Base-by-base conservation (phyloP, 2,797 vertebrate species). In the Gorsachius magnificus region DNA sequence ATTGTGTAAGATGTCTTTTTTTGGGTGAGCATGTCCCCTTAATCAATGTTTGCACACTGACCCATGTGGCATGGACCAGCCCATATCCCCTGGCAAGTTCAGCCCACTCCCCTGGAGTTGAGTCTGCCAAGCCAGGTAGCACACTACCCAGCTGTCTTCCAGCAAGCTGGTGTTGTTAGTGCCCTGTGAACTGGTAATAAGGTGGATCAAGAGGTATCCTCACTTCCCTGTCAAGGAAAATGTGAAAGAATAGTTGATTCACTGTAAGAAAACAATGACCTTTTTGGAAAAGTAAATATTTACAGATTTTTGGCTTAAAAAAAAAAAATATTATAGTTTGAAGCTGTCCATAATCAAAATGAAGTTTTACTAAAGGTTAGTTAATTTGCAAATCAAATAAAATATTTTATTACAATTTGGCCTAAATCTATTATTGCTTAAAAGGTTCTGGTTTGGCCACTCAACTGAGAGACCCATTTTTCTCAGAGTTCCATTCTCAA, bases 41-140 rank as follows among this genome's bases (percentile, higher is more conserved):
- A 58, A 36, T 22, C 16, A 13, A 1, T 10, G 33, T n/a, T 51
- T 64, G 20, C 36, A 56, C 29, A 14, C 5, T 0, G 0, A 20
- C 16, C 9, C 6, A 1, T 1, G 0, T 31, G 48, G 33, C 0
- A 0, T 3, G 3, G 41, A 7, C 65, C 36, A 80, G n/a, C 21
- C 29, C 2, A 0, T 53, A 24, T 24, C 26, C 65, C 26, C 65
- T 54, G n/a, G 26, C 13, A 64, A n/a, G 33, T 33, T 43, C 38
- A 60, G 31, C 14, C 29, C 0, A 1, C 16, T 69, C 20, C 51
- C n/a, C n/a, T 70, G 41, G 29, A 36, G 33, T 1, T 63, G 20
- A 17, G 24, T 33, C 17, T 54, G 50, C n/a, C 46, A 16, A n/a
- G 13, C 41, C 7, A 0, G 46, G 36, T 12, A 69, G 17, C 29